Base-by-base conservation (phyloP, 2,888 invertebrate genomes). In the Rhopalosiphum nymphaeae region DNA sequence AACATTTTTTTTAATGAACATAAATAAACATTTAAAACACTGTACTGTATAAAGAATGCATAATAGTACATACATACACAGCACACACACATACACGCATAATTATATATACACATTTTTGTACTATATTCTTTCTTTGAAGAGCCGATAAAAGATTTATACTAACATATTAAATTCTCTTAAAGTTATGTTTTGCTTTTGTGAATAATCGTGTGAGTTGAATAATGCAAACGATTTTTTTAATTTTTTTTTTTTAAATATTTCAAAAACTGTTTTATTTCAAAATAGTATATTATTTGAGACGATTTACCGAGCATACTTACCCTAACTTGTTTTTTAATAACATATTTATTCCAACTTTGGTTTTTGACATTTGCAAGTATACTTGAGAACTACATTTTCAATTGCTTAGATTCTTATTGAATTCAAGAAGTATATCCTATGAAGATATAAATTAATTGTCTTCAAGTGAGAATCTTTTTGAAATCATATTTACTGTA, bases 1-100 rank as follows among this genome's bases (percentile, higher is more conserved):
- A 78, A 78, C n/a, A 78, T 36, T 78, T 78, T 56, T 67, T 78
- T 78, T 67, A 78, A 78, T 78, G 67, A 78, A 78, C 67, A 78
- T 78, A 78, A 78, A 78, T 78, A 78, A 36, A 78, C 67, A 78
- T 78, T 78, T 36, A 36, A 78, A 78, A 78, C 67, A 78, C 16
- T 67, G 67, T 67, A 36, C 67, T n/a, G n/a, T n/a, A 78, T 36
- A 36, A 78, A 78, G n/a, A 78, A 78, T 36, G 67, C 36, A 78
- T 78, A 78, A 16, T 16, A 16, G n/a, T 13, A n/a, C n/a, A 67
- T 16, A 67, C n/a, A 67, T 13, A 49, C 49, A 49, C 11, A 49
- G 11, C 49, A 21, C 53, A 53, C 53, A 21, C 53, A 53, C 53
- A 53, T 21, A 53, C 21, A 21, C 53, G 21, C 36, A 36, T 78